Percentiles rank a stretch among this genome's conserved stretches.
Evolutionary conservation across 2,797 vertebrate species (phyloP).

Genomic region (Spizella passerina): DNA sequence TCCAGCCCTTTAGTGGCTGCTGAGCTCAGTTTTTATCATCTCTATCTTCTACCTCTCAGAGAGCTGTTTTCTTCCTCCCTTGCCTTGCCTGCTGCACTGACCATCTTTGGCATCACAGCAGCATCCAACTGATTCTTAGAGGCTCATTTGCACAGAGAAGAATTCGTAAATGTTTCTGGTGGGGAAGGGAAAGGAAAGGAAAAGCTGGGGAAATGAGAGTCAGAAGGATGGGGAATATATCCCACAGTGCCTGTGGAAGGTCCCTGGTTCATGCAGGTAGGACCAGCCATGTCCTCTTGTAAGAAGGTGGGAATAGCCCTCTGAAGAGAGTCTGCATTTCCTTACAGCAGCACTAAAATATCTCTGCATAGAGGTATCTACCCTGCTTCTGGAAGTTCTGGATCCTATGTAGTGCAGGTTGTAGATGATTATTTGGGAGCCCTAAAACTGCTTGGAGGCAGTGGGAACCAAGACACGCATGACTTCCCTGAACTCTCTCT

Average conservation of each 20-base stretch:
- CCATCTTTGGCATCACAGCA: neutral
- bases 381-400: neutral
- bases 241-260: neutral
- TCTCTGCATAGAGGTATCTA: neutral
- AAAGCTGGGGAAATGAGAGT: neutral
- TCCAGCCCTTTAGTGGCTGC: neutral
- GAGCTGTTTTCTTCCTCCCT: neutral
- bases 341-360: neutral
- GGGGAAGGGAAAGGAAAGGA: neutral
- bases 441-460: neutral
- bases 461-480: neutral
- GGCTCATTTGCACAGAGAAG: neutral
- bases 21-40: neutral
- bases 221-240: neutral
- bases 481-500: constrained; percentile 52
- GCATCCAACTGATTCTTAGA: neutral
- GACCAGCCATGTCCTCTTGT: neutral
- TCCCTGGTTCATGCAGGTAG: neutral
- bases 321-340: neutral
- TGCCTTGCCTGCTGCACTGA: neutral
- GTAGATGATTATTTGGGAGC: neutral
- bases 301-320: neutral
- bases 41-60: rapidly evolving
- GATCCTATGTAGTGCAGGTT: neutral
- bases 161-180: neutral